These are phyloP conservation scores for Mus caroli DNA, from an alignment of 2,797 vertebrate species.

Conservation along the genomic window DNA sequence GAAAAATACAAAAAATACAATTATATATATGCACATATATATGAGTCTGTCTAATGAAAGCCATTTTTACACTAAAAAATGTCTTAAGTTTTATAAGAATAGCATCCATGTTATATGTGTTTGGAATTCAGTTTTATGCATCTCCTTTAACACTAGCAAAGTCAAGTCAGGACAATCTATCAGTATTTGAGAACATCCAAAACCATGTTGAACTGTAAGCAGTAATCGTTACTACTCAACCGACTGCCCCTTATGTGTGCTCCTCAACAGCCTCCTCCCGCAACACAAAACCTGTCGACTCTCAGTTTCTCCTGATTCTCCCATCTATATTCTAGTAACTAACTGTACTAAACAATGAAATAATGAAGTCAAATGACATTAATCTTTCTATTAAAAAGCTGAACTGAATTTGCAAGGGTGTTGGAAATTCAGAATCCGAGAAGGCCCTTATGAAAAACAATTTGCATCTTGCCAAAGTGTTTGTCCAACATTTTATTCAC, in stretches of 20 bases:
- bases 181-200: conserved; percentile 4
- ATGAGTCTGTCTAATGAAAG: background rate
- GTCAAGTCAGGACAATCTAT: conserved; percentile 17
- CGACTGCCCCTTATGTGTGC: background rate
- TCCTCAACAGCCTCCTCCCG: background rate
- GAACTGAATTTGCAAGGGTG: conserved; percentile 65
- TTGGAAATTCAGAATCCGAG: conserved; percentile 46
- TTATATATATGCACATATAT: background rate
- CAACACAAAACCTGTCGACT: background rate
- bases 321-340: background rate
- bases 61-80: background rate
- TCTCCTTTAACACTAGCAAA: conserved; percentile 54
- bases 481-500: background rate
- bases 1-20: background rate
- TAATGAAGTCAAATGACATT: conserved; percentile 9
- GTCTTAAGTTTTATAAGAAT: background rate
- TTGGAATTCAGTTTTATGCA: conserved; percentile 51
- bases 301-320: conserved; percentile 28
- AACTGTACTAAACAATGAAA: conserved; percentile 26
- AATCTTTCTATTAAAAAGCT: conserved; percentile 24
- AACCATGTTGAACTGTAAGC: background rate
- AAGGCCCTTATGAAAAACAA: background rate
- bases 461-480: conserved; percentile 26
- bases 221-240: background rate
- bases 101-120: background rate